Evolutionary conservation across 2,113 vertebrate species (phyloP).

Genomic region (Nestor notabilis): DNA sequence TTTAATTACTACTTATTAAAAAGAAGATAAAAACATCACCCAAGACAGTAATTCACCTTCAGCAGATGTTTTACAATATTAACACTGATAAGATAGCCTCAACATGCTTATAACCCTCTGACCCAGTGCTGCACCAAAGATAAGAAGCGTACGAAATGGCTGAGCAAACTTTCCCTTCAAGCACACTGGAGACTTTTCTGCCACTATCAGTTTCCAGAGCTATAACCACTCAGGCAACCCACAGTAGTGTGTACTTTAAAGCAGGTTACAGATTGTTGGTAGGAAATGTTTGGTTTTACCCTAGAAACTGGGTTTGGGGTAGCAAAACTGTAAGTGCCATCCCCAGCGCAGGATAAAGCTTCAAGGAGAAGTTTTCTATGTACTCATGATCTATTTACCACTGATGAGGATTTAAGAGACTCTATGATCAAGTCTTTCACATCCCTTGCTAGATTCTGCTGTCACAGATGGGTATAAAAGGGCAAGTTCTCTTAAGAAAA

Average conservation of each 20-base stretch:
- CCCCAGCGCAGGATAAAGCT: not conserved
- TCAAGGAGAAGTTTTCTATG: not conserved
- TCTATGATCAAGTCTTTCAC: not conserved
- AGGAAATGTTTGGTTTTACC: not conserved
- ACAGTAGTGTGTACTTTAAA: not conserved
- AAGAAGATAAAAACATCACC: not conserved
- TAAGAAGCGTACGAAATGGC: not conserved
- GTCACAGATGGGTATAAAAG: not conserved
- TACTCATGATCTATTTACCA: not conserved
- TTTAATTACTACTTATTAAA: not conserved
- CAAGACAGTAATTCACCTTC: not conserved
- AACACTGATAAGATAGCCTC: not conserved
- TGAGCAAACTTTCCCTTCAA: not conserved
- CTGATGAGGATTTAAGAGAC: not conserved
- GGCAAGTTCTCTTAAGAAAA: not conserved
- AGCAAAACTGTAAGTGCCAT: not conserved
- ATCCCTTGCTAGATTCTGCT: not conserved
- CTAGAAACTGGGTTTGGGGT: not conserved
- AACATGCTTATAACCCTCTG: not conserved
- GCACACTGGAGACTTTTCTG: not conserved
- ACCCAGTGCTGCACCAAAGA: not conserved
- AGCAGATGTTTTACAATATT: accelerated
- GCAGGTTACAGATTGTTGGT: not conserved
- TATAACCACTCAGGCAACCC: not conserved
- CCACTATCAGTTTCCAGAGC: not conserved